Evolutionary conservation across 37 sponge, comb jelly and placozoan genomes (phyloP).

Genomic region (Crambe crambe): DNA sequence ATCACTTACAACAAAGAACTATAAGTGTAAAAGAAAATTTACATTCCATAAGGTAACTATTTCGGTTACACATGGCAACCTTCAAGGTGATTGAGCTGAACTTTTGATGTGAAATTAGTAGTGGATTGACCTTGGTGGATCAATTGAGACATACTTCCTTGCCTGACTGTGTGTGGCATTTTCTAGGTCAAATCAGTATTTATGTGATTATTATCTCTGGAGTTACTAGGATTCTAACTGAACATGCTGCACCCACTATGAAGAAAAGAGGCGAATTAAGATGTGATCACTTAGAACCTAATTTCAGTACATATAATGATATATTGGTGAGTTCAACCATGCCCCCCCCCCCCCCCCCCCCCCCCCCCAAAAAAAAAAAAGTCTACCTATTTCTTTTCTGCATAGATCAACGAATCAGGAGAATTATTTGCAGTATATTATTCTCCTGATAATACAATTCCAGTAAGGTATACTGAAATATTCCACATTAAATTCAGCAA

Average conservation of each 20-base stretch:
- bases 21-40: neutral
- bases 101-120: too few species aligned
- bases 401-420: neutral
- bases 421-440: neutral
- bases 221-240: neutral
- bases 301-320: neutral
- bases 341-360: too few species aligned
- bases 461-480: neutral
- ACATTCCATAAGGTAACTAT: neutral
- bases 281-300: neutral
- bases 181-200: too few species aligned
- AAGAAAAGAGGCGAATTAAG: too few species aligned
- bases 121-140: too few species aligned
- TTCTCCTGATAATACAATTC: neutral
- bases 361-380: too few species aligned
- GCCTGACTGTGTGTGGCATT: too few species aligned
- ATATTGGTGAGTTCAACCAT: too few species aligned
- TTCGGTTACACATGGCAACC: too few species aligned
- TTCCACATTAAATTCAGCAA: neutral
- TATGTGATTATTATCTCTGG: too few species aligned
- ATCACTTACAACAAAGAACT: neutral
- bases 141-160: too few species aligned
- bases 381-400: neutral
- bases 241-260: neutral
- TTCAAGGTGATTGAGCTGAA: too few species aligned